Conservation (phyloP, 2,888 invertebrate species). For the Hemithea aestivaria region DNA sequence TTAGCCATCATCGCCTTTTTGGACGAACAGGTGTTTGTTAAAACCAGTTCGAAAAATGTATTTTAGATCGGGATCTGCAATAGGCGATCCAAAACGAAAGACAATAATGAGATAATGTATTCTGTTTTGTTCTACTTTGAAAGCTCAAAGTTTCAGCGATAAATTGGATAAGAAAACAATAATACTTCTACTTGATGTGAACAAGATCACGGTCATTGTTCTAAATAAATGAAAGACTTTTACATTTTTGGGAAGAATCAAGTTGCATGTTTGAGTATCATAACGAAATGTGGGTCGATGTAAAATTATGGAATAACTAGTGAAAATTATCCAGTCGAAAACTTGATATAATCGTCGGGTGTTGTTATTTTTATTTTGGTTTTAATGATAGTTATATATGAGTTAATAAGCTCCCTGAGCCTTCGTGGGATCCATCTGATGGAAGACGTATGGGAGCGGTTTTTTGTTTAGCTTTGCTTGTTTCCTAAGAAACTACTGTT, state of each 20-base stretch:
- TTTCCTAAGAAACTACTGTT: constrained; percentile 18
- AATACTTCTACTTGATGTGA: no score
- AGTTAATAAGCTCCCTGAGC: constrained; percentile 58
- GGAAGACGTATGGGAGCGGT: constrained; percentile 16
- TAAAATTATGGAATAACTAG: constrained; percentile 35
- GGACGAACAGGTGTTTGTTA: constrained; percentile 26
- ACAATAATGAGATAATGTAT: no score
- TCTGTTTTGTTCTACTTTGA: no score
- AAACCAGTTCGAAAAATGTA: constrained; percentile 24
- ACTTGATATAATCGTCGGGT: constrained; percentile 58
- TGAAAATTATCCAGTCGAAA: constrained; percentile 59
- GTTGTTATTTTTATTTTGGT: constrained; percentile 58
- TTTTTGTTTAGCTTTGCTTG: constrained; percentile 11
- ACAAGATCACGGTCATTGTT: no score
- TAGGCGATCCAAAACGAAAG: constrained; percentile 19
- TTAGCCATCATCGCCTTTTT: constrained; percentile 21
- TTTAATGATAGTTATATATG: constrained; percentile 65
- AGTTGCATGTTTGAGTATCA: not conserved
- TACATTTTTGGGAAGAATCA: no score
- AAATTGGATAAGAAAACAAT: no score
- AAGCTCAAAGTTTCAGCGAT: no score
- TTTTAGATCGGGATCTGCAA: constrained; percentile 24
- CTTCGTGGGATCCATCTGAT: constrained; percentile 53
- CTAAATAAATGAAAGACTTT: no score
- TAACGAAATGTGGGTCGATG: no score